These are phyloP conservation scores for Diadumene lineata DNA, from an alignment of 92 coral and sea anemone species.

Conservation along the genomic window DNA sequence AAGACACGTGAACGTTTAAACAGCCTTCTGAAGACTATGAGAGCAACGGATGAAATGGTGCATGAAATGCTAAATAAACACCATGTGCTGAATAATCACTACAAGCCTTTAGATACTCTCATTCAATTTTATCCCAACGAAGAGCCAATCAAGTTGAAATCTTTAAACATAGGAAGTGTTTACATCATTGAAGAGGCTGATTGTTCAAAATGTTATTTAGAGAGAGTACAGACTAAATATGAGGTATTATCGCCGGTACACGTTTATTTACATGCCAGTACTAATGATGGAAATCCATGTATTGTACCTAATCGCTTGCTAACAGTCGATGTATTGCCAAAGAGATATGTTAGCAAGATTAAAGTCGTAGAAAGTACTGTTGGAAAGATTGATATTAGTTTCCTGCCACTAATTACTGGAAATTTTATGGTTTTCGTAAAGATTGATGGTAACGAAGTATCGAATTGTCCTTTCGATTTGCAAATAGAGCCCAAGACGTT, in stretches of 20 bases:
- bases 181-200: conserved; percentile 13
- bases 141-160: not conserved
- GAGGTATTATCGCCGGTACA: not conserved
- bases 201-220: not conserved
- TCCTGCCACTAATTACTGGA: not conserved
- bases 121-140: conserved; percentile 2
- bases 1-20: conserved; percentile 3
- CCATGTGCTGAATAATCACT: not conserved
- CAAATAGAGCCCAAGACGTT: not conserved
- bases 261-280: not conserved
- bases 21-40: not conserved
- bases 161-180: not conserved
- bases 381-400: not conserved
- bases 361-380: not conserved
- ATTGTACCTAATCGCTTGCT: not conserved
- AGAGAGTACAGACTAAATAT: not conserved
- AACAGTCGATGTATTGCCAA: not conserved
- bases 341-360: not conserved
- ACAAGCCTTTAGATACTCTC: not conserved
- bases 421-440: not conserved
- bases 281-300: not conserved
- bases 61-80: not conserved
- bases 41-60: conserved; percentile 11
- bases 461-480: not conserved
- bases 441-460: not conserved